Evolutionary conservation across 2,113 vertebrate genomes (phyloP).

Genomic region (Lagopus muta): DNA sequence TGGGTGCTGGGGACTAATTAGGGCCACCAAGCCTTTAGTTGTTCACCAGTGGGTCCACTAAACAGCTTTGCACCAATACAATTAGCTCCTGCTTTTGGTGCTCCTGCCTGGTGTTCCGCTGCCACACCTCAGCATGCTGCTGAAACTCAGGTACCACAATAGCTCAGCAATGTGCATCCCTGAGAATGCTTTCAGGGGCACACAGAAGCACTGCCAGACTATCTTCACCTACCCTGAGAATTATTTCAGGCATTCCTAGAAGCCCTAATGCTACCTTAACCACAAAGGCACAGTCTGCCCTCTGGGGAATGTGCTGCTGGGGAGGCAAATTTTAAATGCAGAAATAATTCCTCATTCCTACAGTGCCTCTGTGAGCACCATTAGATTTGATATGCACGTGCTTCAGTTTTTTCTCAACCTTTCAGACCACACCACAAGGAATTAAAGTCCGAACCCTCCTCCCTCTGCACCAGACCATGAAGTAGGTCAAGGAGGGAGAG

Average conservation of each 20-base stretch:
- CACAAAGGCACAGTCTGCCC: not conserved
- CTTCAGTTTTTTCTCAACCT: not conserved
- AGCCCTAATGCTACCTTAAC: not conserved
- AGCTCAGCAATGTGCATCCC: rapidly evolving
- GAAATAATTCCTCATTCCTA: not conserved
- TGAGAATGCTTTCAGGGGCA: not conserved
- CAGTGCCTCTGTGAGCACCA: not conserved
- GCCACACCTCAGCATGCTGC: not conserved
- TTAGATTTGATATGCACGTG: rapidly evolving
- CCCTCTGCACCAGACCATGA: not conserved
- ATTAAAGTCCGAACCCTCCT: not conserved
- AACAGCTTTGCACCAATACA: not conserved
- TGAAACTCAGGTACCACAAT: not conserved
- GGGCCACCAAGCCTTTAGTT: not conserved
- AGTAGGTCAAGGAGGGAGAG: not conserved
- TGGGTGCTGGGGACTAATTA: rapidly evolving
- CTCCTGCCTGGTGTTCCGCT: not conserved
- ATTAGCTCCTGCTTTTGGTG: not conserved
- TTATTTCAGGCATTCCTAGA: not conserved
- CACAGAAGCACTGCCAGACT: not conserved
- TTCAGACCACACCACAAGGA: not conserved
- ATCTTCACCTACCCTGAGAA: not conserved
- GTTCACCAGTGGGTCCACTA: not conserved
- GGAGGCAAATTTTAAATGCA: not conserved
- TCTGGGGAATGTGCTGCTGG: not conserved